phyloP scores from a whole-genome alignment of 1,140 invertebrate genomes.

The Microplitis demolitor region DNA sequence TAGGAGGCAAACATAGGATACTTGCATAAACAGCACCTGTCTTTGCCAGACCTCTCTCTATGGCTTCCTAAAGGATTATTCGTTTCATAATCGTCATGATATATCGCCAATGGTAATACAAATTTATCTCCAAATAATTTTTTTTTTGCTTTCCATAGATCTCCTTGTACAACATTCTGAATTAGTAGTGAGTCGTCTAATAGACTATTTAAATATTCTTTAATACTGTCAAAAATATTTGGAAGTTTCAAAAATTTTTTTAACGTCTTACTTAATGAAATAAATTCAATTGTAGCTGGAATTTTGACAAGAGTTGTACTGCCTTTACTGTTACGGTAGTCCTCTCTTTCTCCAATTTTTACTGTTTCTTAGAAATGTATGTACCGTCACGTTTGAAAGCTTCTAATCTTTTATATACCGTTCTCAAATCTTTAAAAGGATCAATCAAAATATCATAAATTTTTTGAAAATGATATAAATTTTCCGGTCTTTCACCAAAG shows the following conservation, averaged over 20 bases:
- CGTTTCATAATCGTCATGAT: too few relatives aligned
- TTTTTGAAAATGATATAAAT: not conserved
- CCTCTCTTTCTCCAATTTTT: not conserved
- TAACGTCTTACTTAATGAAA: not conserved
- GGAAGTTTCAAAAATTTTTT: too few relatives aligned
- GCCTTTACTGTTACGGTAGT: not conserved
- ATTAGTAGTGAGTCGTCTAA: too few relatives aligned
- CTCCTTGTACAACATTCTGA: not conserved
- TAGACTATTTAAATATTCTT: too few relatives aligned
- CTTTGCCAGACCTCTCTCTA: not conserved
- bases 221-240: too few relatives aligned
- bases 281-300: not conserved
- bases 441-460: not conserved
- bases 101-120: not conserved
- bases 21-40: not conserved
- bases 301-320: not conserved
- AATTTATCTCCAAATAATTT: not conserved
- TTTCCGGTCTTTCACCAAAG: not conserved
- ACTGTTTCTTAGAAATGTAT: not conserved
- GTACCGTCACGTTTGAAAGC: not conserved
- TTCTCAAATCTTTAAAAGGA: not conserved
- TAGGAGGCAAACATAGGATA: too few relatives aligned
- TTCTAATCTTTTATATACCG: not conserved
- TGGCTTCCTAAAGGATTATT: too few relatives aligned
- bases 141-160: not conserved